Evolutionary conservation across 2,113 vertebrate species (phyloP).

Genomic region (Machaerirhynchus nigripectus): DNA sequence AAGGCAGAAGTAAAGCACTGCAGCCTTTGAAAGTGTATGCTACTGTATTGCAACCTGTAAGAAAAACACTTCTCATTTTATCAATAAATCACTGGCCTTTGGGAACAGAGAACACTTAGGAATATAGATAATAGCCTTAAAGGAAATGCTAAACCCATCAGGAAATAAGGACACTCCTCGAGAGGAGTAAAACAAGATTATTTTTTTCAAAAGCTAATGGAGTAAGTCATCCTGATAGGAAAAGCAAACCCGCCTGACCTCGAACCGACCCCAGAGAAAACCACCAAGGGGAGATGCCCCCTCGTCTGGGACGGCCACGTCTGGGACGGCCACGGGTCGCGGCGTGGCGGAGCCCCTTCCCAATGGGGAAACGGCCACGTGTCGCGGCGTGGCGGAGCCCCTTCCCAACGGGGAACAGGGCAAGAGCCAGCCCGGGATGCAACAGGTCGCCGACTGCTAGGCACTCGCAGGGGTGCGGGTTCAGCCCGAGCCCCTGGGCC

Average conservation of each 20-base stretch:
- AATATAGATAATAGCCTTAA: neutral
- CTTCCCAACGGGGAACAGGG: neutral
- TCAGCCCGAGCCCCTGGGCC: neutral
- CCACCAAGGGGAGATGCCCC: fast-evolving
- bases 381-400: neutral
- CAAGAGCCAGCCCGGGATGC: neutral
- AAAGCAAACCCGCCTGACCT: neutral
- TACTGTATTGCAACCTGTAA: neutral
- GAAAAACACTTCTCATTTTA: neutral
- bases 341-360: too few species aligned
- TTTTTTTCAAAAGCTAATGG: neutral
- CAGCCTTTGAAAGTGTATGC: neutral
- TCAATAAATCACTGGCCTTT: neutral
- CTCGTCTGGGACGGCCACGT: neutral
- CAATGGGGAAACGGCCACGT: too few species aligned
- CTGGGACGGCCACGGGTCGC: fast-evolving
- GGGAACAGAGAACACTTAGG: neutral
- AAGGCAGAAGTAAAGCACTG: neutral
- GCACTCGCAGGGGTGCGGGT: fast-evolving
- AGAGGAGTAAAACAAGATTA: neutral
- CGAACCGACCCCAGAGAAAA: neutral
- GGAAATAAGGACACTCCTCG: neutral
- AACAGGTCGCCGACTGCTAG: neutral
- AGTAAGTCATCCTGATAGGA: neutral
- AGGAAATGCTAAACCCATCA: neutral